A percentile compares a stretch with the other conserved stretches of the same genome.
Conservation (phyloP, 1,140 invertebrate species). For the Hyphantria cunea region DNA sequence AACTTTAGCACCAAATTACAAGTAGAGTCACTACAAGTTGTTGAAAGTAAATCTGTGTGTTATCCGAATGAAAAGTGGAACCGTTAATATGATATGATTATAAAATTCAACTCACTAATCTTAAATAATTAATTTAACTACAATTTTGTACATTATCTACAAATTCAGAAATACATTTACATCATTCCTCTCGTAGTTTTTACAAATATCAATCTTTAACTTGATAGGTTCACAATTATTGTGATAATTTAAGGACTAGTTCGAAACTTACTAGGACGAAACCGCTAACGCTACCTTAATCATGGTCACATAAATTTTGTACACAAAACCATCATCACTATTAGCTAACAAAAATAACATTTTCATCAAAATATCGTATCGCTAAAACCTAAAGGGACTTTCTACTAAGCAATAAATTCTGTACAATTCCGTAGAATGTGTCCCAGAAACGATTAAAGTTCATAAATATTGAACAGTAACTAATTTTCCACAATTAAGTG, state of each 20-base stretch:
- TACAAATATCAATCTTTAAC: slow-evolving; percentile 49
- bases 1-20: slow-evolving; percentile 37
- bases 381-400: slow-evolving; percentile 36
- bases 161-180: slow-evolving; percentile 63
- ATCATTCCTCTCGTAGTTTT: slow-evolving; percentile 41
- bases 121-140: slow-evolving; percentile 62
- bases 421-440: slow-evolving; percentile 52
- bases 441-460: slow-evolving; percentile 43
- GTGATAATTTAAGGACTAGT: slow-evolving; percentile 79
- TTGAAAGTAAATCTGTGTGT: slow-evolving; percentile 41
- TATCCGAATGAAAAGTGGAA: slow-evolving; percentile 40
- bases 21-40: slow-evolving; percentile 31
- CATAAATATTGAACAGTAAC: slow-evolving; percentile 34
- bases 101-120: slow-evolving; percentile 73
- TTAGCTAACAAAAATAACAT: slow-evolving; percentile 41
- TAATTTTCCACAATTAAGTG: slow-evolving; percentile 25
- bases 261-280: slow-evolving; percentile 76
- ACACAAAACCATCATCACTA: slow-evolving; percentile 63
- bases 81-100: slow-evolving; percentile 75
- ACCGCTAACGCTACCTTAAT: slow-evolving; percentile 62
- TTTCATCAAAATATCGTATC: slow-evolving; percentile 34
- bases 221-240: slow-evolving; percentile 51
- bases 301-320: slow-evolving; percentile 68
- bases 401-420: slow-evolving; percentile 34
- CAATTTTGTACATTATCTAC: slow-evolving; percentile 77